Percentiles rank a stretch among this genome's conserved stretches.
Conservation (phyloP, 1,140 invertebrate genomes). For the Papilio dardanus region DNA sequence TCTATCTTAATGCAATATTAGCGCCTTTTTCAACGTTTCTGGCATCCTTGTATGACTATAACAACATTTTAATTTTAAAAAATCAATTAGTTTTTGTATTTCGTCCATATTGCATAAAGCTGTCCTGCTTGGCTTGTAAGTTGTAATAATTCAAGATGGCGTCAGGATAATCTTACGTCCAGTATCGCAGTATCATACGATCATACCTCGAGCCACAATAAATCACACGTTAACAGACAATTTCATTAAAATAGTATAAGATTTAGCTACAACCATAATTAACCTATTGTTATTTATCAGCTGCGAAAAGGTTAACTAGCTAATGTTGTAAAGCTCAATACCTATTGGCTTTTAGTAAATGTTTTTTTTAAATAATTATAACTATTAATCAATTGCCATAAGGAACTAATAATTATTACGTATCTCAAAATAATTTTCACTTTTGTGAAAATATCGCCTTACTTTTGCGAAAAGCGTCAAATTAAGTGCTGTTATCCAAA, state of each 20-base stretch:
- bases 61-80: too few relatives aligned
- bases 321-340: not conserved
- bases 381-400: too few relatives aligned
- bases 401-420: too few relatives aligned
- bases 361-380: too few relatives aligned
- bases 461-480: too few relatives aligned
- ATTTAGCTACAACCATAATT: not conserved
- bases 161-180: constrained; percentile 50
- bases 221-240: constrained; percentile 35
- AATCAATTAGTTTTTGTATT: not conserved
- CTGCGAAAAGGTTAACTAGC: not conserved
- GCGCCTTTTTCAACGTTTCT: too few relatives aligned
- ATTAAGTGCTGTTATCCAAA: too few relatives aligned
- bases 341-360: too few relatives aligned
- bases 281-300: constrained; percentile 16
- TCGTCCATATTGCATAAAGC: constrained; percentile 36
- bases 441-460: too few relatives aligned
- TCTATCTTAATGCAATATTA: too few relatives aligned
- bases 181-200: constrained; percentile 43
- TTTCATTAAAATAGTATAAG: constrained; percentile 38
- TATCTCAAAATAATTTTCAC: too few relatives aligned
- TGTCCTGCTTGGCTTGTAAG: constrained; percentile 35
- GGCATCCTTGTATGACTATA: too few relatives aligned
- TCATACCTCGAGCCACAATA: constrained; percentile 33
- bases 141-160: constrained; percentile 51